Percentiles rank a stretch among this genome's conserved stretches.
These are phyloP conservation scores for Isurus oxyrinchus DNA, from an alignment of 2,113 vertebrate species.

Conservation along the genomic window DNA sequence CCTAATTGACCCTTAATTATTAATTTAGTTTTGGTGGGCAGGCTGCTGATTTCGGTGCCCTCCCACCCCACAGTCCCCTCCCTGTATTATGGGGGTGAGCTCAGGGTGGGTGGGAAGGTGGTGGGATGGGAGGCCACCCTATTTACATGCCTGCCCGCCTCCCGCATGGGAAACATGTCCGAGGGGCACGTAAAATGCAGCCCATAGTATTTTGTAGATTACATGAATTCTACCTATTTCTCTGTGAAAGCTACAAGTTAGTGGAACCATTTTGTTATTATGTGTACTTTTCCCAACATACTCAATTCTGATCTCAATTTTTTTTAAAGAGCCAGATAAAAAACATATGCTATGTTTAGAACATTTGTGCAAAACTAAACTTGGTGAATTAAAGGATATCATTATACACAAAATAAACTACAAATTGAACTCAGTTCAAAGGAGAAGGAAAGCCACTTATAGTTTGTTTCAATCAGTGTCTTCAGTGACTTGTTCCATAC, in stretches of 20 bases:
- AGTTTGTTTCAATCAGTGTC: not conserved
- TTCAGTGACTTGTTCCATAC: not conserved
- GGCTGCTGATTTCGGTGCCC: no score
- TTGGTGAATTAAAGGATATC: not conserved
- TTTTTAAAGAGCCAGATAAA: not conserved
- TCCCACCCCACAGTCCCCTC: no score
- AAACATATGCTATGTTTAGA: not conserved
- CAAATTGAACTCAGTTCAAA: not conserved
- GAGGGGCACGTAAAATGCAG: no score
- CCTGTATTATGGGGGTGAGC: no score
- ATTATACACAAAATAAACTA: not conserved
- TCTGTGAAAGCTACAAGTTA: not conserved
- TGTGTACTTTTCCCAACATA: not conserved
- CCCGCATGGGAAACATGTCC: no score
- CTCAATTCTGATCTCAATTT: not conserved
- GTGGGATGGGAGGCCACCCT: no score
- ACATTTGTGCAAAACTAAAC: not conserved
- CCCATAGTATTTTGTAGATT: not conserved
- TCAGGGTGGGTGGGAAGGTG: no score
- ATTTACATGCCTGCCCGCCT: no score
- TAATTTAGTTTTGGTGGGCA: no score
- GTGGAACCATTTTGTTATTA: not conserved
- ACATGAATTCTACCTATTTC: not conserved
- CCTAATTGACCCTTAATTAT: no score
- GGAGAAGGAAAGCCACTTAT: not conserved